These are phyloP conservation scores for Styela plicata DNA, from an alignment of 23 tunicate genomes.

Conservation along the genomic window DNA sequence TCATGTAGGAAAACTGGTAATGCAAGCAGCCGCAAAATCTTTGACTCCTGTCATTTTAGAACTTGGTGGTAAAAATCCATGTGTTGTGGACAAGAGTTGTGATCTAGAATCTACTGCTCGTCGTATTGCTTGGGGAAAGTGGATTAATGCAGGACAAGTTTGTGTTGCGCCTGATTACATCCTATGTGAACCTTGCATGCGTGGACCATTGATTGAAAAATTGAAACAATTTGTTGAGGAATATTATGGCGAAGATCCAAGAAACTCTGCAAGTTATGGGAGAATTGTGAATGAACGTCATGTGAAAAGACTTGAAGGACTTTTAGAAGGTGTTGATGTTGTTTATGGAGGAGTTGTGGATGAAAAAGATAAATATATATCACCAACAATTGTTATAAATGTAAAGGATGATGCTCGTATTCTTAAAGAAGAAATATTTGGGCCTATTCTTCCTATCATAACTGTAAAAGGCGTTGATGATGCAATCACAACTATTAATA, in stretches of 20 bases:
- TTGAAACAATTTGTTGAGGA: conserved; percentile 15
- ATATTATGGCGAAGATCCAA: conserved; percentile 37
- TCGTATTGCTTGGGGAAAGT: conserved; percentile 49
- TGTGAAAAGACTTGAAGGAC: conserved; percentile 30
- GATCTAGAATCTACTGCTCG: conserved; percentile 52
- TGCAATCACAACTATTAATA: conserved; percentile 32
- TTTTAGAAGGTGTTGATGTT: conserved; percentile 53
- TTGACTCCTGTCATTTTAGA: conserved; percentile 83
- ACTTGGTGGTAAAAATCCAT: conserved; percentile 94
- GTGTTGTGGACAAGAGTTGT: conserved; percentile 42
- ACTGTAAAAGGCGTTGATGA: conserved; percentile 37
- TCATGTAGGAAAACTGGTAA: conserved; percentile 50
- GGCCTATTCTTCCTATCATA: conserved; percentile 49
- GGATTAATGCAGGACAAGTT: conserved; percentile 62
- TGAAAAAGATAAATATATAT: conserved; percentile 31
- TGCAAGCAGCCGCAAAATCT: conserved; percentile 77
- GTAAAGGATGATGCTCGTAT: conserved; percentile 15
- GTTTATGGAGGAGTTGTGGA: conserved; percentile 56
- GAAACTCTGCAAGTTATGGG: conserved; percentile 33
- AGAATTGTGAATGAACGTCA: conserved; percentile 64
- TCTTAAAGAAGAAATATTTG: conserved; percentile 61
- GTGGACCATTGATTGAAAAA: conserved; percentile 38
- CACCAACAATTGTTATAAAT: conserved; percentile 57
- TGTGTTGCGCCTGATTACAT: conserved; percentile 77
- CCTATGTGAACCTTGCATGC: conserved; percentile 15